Conservation (phyloP, 2,888 invertebrate genomes). For the Cotesia congregata region DNA sequence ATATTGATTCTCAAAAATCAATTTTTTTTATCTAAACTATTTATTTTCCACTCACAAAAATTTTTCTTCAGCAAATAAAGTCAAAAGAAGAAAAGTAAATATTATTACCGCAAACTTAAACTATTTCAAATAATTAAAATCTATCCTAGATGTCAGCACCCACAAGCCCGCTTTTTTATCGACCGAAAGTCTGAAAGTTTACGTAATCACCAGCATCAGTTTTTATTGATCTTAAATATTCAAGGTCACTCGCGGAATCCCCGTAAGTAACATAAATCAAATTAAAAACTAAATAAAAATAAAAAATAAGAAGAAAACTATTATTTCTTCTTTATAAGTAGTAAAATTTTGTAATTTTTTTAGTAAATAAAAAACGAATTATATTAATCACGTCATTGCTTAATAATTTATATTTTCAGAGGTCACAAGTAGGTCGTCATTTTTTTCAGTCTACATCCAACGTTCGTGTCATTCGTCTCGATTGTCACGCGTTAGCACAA, state of each 20-base stretch:
- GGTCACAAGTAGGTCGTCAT: conserved; percentile 61
- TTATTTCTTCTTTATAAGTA: neutral
- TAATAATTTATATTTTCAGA: conserved; percentile 44
- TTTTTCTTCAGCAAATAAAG: too few relatives aligned
- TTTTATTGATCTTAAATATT: neutral
- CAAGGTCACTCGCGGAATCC: neutral
- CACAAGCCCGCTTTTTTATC: neutral
- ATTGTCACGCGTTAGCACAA: conserved; percentile 51
- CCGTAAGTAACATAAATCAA: neutral
- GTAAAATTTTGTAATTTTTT: neutral
- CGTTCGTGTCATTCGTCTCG: conserved; percentile 48
- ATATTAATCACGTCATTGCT: neutral
- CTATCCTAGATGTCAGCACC: neutral
- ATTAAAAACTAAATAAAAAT: conserved; percentile 7
- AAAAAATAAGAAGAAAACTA: neutral
- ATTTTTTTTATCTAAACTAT: too few relatives aligned
- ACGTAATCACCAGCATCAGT: neutral
- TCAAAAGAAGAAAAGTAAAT: too few relatives aligned
- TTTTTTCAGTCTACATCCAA: conserved; percentile 60
- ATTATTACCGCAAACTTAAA: too few relatives aligned
- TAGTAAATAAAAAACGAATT: neutral
- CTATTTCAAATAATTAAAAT: neutral
- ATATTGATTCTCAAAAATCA: too few relatives aligned
- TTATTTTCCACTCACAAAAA: too few relatives aligned
- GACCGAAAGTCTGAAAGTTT: neutral